These are phyloP conservation scores for Tinea trinotella DNA, from an alignment of 2,888 invertebrate genomes.

Conservation along the genomic window DNA sequence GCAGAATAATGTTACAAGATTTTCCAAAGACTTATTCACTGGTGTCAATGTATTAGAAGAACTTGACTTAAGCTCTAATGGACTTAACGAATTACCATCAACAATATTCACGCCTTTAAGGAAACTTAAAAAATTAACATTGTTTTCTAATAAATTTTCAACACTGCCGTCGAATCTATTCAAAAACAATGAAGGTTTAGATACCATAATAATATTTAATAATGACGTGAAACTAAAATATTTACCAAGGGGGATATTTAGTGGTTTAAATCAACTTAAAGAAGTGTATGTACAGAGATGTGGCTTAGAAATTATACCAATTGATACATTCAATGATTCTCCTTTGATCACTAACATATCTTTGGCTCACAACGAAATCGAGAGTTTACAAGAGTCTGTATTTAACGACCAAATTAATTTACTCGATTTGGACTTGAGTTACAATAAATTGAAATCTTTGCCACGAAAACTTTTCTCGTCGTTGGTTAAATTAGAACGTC, in stretches of 20 bases:
- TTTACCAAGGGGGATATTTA: slow-evolving; percentile 73
- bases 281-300: slow-evolving; percentile 71
- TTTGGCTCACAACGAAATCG: slow-evolving; percentile 72
- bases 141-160: slow-evolving; percentile 78
- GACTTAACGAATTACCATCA: slow-evolving; percentile 72
- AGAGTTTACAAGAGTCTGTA: slow-evolving; percentile 70
- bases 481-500: slow-evolving; percentile 65
- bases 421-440: slow-evolving; percentile 74
- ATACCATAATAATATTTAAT: slow-evolving; percentile 67
- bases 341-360: slow-evolving; percentile 71
- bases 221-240: slow-evolving; percentile 71
- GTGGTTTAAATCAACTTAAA: slow-evolving; percentile 70
- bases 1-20: slow-evolving; percentile 77
- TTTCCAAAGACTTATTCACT: slow-evolving; percentile 75
- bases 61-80: slow-evolving; percentile 79
- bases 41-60: slow-evolving; percentile 74
- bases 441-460: slow-evolving; percentile 74
- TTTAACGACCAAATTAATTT: slow-evolving; percentile 77
- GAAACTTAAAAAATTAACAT: slow-evolving; percentile 75
- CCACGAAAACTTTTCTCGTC: slow-evolving; percentile 73
- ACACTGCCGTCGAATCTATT: slow-evolving; percentile 75
- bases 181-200: slow-evolving; percentile 64
- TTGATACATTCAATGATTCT: slow-evolving; percentile 75
- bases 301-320: slow-evolving; percentile 72
- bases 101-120: slow-evolving; percentile 74